These are phyloP conservation scores for Spicauda simplicius DNA, from an alignment of 2,888 invertebrate genomes.

Conservation along the genomic window DNA sequence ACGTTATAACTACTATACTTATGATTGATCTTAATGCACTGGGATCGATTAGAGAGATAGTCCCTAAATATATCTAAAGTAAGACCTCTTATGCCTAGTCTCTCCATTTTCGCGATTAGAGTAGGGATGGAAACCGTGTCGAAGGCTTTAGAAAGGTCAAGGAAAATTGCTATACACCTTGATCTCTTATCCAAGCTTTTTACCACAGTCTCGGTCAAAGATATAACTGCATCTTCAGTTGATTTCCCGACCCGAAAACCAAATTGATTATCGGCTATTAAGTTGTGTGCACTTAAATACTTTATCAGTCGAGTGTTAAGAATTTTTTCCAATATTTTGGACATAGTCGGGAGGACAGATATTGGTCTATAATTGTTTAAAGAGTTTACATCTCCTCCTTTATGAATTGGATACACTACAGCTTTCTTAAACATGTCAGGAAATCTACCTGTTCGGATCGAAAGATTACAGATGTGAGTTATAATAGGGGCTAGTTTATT, in stretches of 20 bases:
- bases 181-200: no score
- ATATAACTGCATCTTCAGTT: no score
- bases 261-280: no score
- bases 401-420: not conserved
- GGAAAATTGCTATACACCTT: no score
- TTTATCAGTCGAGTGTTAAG: no score
- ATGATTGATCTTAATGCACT: no score
- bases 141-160: not conserved
- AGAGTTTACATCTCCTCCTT: not conserved
- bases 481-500: not conserved
- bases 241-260: no score
- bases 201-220: no score
- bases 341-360: not conserved
- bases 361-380: not conserved
- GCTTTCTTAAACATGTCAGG: not conserved
- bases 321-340: not conserved
- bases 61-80: no score
- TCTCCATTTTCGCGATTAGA: not conserved
- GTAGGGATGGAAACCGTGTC: not conserved
- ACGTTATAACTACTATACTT: not conserved
- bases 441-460: not conserved
- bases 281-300: no score
- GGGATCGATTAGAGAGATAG: no score
- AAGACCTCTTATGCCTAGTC: no score
- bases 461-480: not conserved